Evolutionary conservation across 2,113 vertebrate species (phyloP), one percentile per base, ranked within the genome.

Genomic region (Petrocephalus microphthalmus): DNA sequence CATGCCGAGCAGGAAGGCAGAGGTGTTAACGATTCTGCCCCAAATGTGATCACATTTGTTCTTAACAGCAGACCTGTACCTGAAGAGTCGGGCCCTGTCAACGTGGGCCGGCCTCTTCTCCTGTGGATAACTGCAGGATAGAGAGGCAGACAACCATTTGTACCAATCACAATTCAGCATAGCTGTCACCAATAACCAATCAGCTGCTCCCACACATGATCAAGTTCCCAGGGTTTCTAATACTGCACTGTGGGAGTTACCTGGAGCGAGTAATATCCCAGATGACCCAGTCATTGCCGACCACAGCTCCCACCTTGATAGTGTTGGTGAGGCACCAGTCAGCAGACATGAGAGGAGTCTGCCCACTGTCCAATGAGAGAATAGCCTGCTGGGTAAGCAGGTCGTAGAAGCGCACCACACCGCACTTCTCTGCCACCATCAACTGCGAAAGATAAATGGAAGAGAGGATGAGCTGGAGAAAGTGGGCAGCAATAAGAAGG

Each of bases 201-300:
- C 42, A 20, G 53, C 25, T 7, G 25, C 13, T 49, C 57, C 3
- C 11, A 37, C 52, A 29, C 53, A 13, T 10, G 2, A 29, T 42
- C 33, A 78, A 78, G 17, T 19, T 37, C 19, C 2, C n/a, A 29
- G 0, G 51, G 49, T 42, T 22, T 17, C 3, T 33, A 47, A 53
- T 15, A 19, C 52, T 45, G 49, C 33, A 71, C 37, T 37, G 47
- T 60, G 56, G 82, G 19, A 15, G 45, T 92, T 94, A 99, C 98
- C 98, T 99, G 93, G 98, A 99, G 47, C 95, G 95, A 74, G 97
- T 96, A 88, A 98, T 98, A 91, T 99, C 97, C 98, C 98, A 99
- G 91, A 99, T 97, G 86, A 98, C 90, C 98, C 98, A 99, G 92
- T 99, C 97, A 83, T 92, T 98, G 87, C 97, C 97, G n/a, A 96